These are phyloP conservation scores for Daktulosphaira vitifoliae DNA, from an alignment of 1,140 invertebrate genomes.

Conservation along the genomic window DNA sequence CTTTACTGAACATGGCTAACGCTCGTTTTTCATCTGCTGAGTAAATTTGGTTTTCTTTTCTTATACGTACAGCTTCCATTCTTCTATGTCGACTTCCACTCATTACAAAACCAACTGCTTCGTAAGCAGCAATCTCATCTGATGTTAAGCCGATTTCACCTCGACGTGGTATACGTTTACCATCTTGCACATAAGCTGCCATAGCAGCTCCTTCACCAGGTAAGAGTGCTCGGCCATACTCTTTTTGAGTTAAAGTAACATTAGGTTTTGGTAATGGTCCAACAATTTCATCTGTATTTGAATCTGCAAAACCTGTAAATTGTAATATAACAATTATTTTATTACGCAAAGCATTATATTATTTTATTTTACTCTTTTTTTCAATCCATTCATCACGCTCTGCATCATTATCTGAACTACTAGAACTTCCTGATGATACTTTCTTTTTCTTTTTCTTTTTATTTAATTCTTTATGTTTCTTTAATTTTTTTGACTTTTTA, in stretches of 20 bases:
- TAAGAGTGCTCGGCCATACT: slow-evolving; percentile 80
- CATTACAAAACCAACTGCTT: slow-evolving; percentile 96
- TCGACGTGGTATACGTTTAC: slow-evolving; percentile 93
- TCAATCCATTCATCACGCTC: slow-evolving; percentile 59
- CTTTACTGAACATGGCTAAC: slow-evolving; percentile 95
- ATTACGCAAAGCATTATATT: neutral
- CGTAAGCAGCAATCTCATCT: slow-evolving; percentile 88
- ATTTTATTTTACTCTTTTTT: slow-evolving; percentile 49
- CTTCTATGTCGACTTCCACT: slow-evolving; percentile 95
- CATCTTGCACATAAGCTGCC: slow-evolving; percentile 97
- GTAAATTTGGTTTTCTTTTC: slow-evolving; percentile 99
- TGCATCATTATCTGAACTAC: slow-evolving; percentile 39
- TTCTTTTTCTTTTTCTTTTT: slow-evolving; percentile 44
- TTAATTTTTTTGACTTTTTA: slow-evolving; percentile 25
- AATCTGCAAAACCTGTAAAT: slow-evolving; percentile 43
- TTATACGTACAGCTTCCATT: slow-evolving; percentile 98
- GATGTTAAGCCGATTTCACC: slow-evolving; percentile 98
- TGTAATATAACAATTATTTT: neutral
- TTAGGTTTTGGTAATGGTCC: slow-evolving; percentile 63
- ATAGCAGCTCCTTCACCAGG: slow-evolving; percentile 95
- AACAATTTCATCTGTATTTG: slow-evolving; percentile 52
- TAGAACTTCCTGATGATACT: slow-evolving; percentile 42
- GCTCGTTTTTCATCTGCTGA: slow-evolving; percentile 98
- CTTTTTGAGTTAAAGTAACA: slow-evolving; percentile 62
- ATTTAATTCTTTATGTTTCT: slow-evolving; percentile 47